phyloP scores from a whole-genome alignment of 2,888 invertebrate genomes.

The Cheilosia vernalis region DNA sequence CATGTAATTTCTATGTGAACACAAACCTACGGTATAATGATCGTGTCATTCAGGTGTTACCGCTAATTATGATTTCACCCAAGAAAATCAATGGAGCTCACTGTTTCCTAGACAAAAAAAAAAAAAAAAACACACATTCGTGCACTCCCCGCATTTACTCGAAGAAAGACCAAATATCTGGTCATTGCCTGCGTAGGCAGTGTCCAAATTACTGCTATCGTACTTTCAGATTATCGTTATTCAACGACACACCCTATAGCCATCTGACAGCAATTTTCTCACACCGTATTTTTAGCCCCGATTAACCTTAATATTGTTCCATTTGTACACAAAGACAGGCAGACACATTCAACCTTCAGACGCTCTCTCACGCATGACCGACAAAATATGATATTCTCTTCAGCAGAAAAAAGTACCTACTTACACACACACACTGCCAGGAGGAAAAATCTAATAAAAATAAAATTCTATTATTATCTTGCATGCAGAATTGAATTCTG shows the following conservation, averaged over 20 bases:
- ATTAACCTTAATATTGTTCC: constrained; percentile 51
- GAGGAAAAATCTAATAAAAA: constrained; percentile 6
- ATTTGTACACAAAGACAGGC: neutral
- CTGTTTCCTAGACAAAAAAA: too few species aligned
- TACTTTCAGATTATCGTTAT: neutral
- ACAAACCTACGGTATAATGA: too few species aligned
- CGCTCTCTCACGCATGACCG: constrained; percentile 44
- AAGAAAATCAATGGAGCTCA: too few species aligned
- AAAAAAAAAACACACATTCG: neutral
- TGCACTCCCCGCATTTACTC: neutral
- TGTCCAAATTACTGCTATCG: neutral
- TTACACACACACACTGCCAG: too few species aligned
- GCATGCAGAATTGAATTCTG: constrained; percentile 47
- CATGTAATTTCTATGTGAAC: too few species aligned
- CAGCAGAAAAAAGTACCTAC: too few species aligned
- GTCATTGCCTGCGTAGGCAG: too few species aligned
- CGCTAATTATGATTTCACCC: too few species aligned
- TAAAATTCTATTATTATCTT: constrained; percentile 56
- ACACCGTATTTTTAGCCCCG: constrained; percentile 54
- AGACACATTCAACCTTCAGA: constrained; percentile 46
- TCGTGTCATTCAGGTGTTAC: too few species aligned
- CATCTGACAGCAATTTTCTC: constrained; percentile 27
- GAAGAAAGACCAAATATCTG: neutral
- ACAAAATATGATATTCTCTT: neutral
- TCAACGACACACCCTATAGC: constrained; percentile 33